Evolutionary conservation across 2,888 invertebrate genomes (phyloP).

Genomic region (Diplolepis rosae): DNA sequence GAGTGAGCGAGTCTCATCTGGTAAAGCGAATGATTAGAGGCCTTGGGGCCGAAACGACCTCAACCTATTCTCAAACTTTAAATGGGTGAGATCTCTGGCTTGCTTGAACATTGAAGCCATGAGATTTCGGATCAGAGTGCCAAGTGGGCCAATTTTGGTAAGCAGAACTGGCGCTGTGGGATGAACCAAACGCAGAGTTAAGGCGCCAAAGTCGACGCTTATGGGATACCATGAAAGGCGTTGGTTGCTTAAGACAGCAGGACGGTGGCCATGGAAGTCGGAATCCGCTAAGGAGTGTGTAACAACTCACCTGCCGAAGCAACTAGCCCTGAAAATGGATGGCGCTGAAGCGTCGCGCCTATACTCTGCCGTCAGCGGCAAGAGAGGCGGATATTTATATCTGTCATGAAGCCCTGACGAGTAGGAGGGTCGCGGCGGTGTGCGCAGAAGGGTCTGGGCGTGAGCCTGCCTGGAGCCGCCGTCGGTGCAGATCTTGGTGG

Average conservation of each 20-base stretch:
- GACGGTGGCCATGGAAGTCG: slow-evolving; percentile 86
- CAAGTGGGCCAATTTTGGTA: slow-evolving; percentile 85
- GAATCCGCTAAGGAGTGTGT: slow-evolving; percentile 76
- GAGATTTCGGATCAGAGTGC: no score
- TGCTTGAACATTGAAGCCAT: no score
- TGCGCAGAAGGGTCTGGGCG: slow-evolving; percentile 72
- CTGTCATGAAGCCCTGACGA: no score
- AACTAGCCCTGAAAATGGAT: slow-evolving; percentile 82
- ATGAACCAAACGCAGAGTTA: no score
- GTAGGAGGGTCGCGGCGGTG: slow-evolving; percentile 75
- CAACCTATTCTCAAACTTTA: slow-evolving; percentile 85
- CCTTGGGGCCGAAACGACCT: slow-evolving; percentile 84
- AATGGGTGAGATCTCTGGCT: no score
- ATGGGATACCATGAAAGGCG: no score
- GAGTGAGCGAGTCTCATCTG: slow-evolving; percentile 75
- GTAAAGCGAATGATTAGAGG: slow-evolving; percentile 78
- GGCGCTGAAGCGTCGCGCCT: slow-evolving; percentile 78
- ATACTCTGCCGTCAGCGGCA: slow-evolving; percentile 62
- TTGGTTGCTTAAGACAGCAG: no score
- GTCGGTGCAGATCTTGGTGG: slow-evolving; percentile 75
- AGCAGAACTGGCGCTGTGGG: slow-evolving; percentile 88
- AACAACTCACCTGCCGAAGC: slow-evolving; percentile 78
- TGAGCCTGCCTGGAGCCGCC: slow-evolving; percentile 72
- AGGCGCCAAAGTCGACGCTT: no score
- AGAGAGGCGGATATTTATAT: no score